These are phyloP conservation scores for Takifugu bimaculatus DNA, from an alignment of 2,113 vertebrate species.

Conservation along the genomic window DNA sequence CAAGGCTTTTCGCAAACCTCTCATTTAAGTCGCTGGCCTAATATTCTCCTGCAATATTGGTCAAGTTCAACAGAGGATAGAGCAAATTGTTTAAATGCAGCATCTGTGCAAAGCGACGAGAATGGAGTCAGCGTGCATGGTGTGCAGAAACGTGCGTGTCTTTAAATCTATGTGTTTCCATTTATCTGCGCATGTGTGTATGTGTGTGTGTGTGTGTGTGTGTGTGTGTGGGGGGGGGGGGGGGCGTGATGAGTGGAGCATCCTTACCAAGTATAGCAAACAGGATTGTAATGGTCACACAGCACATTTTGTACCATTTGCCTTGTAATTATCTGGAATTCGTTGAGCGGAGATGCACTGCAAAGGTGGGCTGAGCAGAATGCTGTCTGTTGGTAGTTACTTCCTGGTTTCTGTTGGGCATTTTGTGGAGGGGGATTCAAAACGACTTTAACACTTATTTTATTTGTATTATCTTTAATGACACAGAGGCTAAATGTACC, in stretches of 20 bases:
- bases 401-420: slow-evolving; percentile 7
- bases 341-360: slow-evolving; percentile 70
- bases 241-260: slow-evolving; percentile 62
- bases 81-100: slow-evolving; percentile 54
- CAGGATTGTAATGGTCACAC: slow-evolving; percentile 74
- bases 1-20: slow-evolving; percentile 73
- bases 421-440: slow-evolving; percentile 48
- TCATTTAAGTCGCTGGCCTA: slow-evolving; percentile 75
- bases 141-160: slow-evolving; percentile 22
- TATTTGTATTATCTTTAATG: slow-evolving; percentile 78
- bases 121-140: slow-evolving; percentile 4
- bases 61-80: slow-evolving; percentile 72
- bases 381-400: too few species aligned
- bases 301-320: slow-evolving; percentile 72
- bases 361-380: slow-evolving; percentile 26
- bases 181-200: slow-evolving; percentile 47
- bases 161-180: slow-evolving; percentile 46
- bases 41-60: slow-evolving; percentile 63
- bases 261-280: slow-evolving; percentile 70
- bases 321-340: slow-evolving; percentile 76
- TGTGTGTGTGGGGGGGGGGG: slow-evolving; percentile 61
- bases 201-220: slow-evolving; percentile 54
- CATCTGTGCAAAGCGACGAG: slow-evolving; percentile 23
- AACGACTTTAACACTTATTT: slow-evolving; percentile 72
- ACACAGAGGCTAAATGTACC: slow-evolving; percentile 73